phyloP scores from a whole-genome alignment of 2,797 vertebrate species.

The Crax fasciolata region DNA sequence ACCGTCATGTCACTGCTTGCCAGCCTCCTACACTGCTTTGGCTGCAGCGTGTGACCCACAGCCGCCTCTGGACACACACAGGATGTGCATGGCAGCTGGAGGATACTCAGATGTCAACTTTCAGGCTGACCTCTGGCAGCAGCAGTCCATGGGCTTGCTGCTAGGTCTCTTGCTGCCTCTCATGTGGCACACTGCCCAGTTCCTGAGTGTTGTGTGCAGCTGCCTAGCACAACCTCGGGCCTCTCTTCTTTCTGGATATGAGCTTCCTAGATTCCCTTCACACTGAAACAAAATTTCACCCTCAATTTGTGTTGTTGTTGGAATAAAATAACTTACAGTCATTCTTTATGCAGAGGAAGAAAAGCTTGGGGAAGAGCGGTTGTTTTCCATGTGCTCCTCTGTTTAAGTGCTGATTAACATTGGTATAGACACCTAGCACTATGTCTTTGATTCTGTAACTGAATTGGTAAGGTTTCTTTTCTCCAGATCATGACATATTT shows the following conservation, averaged over 20 bases:
- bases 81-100: constrained; percentile 31
- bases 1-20: not conserved
- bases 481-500: fast-evolving
- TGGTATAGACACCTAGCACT: not conserved
- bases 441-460: not conserved
- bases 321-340: not conserved
- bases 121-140: not conserved
- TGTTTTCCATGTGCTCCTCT: not conserved
- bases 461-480: not conserved
- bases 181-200: fast-evolving
- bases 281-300: not conserved
- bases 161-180: not conserved
- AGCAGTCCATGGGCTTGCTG: not conserved
- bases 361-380: not conserved
- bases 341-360: not conserved
- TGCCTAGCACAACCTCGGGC: not conserved
- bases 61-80: not conserved
- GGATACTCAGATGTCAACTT: not conserved
- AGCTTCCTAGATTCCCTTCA: not conserved
- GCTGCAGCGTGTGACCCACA: not conserved
- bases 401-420: not conserved
- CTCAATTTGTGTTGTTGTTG: not conserved
- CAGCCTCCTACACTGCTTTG: constrained; percentile 48
- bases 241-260: not conserved
- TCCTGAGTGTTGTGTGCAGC: not conserved